A percentile compares a stretch with the other conserved stretches of the same genome.
These are phyloP conservation scores for Corythornis leucogaster DNA, from an alignment of 2,797 vertebrate genomes.

Conservation along the genomic window DNA sequence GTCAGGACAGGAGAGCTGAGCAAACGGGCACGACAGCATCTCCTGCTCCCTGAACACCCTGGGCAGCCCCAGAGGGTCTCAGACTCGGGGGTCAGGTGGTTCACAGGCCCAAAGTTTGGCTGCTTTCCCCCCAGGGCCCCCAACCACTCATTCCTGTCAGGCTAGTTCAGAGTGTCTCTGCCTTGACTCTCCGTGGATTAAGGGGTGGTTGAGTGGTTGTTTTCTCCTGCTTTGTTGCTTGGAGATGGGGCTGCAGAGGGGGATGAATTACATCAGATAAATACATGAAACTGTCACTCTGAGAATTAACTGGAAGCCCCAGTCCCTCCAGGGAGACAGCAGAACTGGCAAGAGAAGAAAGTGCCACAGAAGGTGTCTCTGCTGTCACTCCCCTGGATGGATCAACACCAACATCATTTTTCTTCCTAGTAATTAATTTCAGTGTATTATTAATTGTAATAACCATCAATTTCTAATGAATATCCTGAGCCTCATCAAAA, in stretches of 20 bases:
- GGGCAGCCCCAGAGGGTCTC: background rate
- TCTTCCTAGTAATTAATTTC: conserved; percentile 43
- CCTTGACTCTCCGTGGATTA: conserved; percentile 10
- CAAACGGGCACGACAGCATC: background rate
- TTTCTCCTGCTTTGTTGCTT: conserved; percentile 40
- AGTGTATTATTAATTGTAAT: conserved; percentile 46
- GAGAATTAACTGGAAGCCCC: background rate
- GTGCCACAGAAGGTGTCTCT: background rate
- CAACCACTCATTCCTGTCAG: conserved; percentile 42
- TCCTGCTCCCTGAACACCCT: background rate
- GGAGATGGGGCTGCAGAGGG: conserved; percentile 38
- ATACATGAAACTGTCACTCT: background rate
- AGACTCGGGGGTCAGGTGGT: background rate
- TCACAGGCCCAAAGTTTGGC: background rate
- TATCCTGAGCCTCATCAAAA: background rate
- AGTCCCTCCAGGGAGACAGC: background rate
- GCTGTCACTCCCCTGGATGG: background rate
- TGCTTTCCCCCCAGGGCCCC: conserved; percentile 42
- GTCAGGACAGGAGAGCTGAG: background rate
- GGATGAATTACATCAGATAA: conserved; percentile 10
- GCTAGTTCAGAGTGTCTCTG: conserved; percentile 48
- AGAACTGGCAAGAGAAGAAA: background rate
- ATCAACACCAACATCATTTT: background rate
- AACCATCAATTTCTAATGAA: conserved; percentile 38
- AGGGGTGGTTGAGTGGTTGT: background rate